Evolutionary conservation across 2,797 vertebrate species (phyloP).

Genomic region (Pseudochirops corinnae): DNA sequence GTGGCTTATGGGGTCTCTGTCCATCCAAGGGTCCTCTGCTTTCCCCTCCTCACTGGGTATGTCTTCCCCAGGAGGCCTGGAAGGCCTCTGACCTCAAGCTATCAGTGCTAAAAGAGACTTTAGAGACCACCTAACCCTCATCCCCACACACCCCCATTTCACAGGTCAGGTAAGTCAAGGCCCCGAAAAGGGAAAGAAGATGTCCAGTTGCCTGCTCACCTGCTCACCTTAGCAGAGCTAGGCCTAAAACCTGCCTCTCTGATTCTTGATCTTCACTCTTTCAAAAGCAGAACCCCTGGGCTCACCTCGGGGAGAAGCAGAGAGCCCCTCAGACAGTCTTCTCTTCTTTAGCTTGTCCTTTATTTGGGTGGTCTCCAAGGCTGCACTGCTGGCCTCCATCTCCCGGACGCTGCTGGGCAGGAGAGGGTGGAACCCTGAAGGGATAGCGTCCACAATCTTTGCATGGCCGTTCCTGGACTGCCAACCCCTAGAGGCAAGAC

Average conservation of each 20-base stretch:
- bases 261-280: neutral
- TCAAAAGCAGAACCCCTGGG: neutral
- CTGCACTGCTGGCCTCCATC: constrained; percentile 68
- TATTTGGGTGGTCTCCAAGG: constrained; percentile 75
- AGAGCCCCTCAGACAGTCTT: constrained; percentile 75
- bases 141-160: neutral
- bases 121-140: neutral
- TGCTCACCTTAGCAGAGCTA: neutral
- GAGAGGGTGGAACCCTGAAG: neutral
- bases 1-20: neutral
- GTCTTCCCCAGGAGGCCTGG: neutral
- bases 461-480: constrained; percentile 29
- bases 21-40: neutral
- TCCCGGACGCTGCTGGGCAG: constrained; percentile 10
- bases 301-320: constrained; percentile 73
- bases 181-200: neutral
- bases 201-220: no score
- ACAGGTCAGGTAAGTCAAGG: neutral
- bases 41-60: neutral
- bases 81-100: neutral
- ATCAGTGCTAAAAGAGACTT: neutral
- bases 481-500: constrained; percentile 42
- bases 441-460: rapidly evolving
- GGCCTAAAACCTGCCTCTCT: neutral
- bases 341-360: constrained; percentile 82